Evolutionary conservation across 2,888 invertebrate species (phyloP).

Genomic region (Drosophila formosana): DNA sequence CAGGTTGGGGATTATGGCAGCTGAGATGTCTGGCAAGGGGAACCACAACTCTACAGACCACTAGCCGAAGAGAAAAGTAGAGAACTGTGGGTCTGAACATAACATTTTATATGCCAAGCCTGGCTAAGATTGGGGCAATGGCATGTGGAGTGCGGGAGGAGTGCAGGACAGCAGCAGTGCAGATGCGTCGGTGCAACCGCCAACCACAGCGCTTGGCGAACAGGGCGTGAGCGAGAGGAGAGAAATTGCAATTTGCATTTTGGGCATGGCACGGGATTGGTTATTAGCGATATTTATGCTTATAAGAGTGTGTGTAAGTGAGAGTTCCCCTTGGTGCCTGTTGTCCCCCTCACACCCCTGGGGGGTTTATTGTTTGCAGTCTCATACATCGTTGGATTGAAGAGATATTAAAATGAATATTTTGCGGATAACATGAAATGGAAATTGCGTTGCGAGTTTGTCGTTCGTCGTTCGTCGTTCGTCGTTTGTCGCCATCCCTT

Average conservation of each 20-base stretch:
- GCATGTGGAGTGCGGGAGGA: neutral
- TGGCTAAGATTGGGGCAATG: neutral
- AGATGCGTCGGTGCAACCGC: conserved; percentile 47
- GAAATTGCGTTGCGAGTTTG: conserved; percentile 66
- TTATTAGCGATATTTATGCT: conserved; percentile 85
- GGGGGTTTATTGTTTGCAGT: conserved; percentile 8
- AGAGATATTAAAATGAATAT: conserved; percentile 84
- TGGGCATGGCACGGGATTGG: conserved; percentile 83
- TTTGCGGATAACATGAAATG: conserved; percentile 82
- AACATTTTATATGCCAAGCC: conserved; percentile 77
- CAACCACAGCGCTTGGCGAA: conserved; percentile 49
- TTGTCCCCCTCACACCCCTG: neutral
- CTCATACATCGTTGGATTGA: conserved; percentile 70
- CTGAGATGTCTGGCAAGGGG: neutral
- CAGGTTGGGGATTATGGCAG: conserved; percentile 51
- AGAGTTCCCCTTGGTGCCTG: conserved; percentile 11
- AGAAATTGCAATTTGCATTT: conserved; percentile 85
- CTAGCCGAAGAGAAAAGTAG: neutral
- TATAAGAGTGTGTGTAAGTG: conserved; percentile 57
- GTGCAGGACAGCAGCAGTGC: neutral
- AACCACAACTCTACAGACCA: neutral
- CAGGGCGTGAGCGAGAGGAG: conserved; percentile 28
- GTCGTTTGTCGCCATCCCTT: conserved; percentile 49
- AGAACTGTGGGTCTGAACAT: conserved; percentile 20
- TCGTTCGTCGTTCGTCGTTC: conserved; percentile 34